These are phyloP conservation scores for Drosophila sucinea DNA, from an alignment of 1,140 invertebrate genomes.

Conservation along the genomic window DNA sequence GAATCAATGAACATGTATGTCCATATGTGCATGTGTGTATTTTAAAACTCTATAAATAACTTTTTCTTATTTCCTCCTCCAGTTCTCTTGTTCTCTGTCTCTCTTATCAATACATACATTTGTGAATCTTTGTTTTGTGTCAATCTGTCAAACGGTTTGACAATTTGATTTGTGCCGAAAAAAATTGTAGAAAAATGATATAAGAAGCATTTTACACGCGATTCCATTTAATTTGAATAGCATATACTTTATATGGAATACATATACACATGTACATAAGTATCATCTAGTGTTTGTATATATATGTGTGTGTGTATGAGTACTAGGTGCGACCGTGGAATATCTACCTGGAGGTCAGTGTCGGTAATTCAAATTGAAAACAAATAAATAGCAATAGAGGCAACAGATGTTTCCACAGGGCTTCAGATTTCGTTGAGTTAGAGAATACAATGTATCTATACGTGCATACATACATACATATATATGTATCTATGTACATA, in stretches of 20 bases:
- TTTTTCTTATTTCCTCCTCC: not conserved
- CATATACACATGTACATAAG: not conserved
- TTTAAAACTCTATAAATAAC: slow-evolving; percentile 35
- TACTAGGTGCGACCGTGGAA: slow-evolving; percentile 37
- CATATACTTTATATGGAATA: slow-evolving; percentile 37
- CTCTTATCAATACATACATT: slow-evolving; percentile 10
- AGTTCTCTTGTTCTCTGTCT: not conserved
- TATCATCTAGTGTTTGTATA: not conserved
- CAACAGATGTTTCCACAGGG: slow-evolving; percentile 45
- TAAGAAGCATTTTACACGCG: slow-evolving; percentile 68
- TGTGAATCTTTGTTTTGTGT: slow-evolving; percentile 50
- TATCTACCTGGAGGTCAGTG: slow-evolving; percentile 63
- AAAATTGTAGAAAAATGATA: slow-evolving; percentile 30
- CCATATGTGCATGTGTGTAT: not conserved
- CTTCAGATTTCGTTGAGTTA: slow-evolving; percentile 22
- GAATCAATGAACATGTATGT: not conserved
- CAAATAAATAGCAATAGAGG: slow-evolving; percentile 27
- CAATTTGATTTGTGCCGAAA: slow-evolving; percentile 63
- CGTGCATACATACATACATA: not conserved
- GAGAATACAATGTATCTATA: not conserved
- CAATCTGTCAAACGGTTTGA: slow-evolving; percentile 63
- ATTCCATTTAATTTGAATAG: slow-evolving; percentile 51
- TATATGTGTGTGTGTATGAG: slow-evolving; percentile 25
- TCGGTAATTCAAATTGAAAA: slow-evolving; percentile 29
- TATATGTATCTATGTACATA: slow-evolving; percentile 1